Conservation (phyloP, 2,888 invertebrate genomes). For the Carabus problematicus region DNA sequence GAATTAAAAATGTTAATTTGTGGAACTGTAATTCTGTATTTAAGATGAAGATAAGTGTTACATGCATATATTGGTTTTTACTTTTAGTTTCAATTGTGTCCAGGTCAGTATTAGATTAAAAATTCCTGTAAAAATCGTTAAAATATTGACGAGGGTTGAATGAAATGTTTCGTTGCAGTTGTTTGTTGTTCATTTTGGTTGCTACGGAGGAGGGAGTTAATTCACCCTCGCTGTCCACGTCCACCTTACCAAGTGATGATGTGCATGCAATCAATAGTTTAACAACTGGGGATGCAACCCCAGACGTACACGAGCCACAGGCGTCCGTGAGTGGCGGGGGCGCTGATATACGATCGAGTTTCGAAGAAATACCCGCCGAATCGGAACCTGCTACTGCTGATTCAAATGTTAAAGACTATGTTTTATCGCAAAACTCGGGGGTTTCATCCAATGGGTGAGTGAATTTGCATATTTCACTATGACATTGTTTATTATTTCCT, state of each 20-base stretch:
- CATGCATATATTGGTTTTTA: slow-evolving; percentile 67
- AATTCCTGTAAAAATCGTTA: slow-evolving; percentile 46
- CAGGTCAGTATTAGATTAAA: slow-evolving; percentile 58
- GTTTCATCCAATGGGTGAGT: slow-evolving; percentile 64
- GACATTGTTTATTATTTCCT: too few relatives aligned
- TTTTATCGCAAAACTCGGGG: slow-evolving; percentile 64
- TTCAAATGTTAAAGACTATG: slow-evolving; percentile 57
- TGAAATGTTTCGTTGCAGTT: slow-evolving; percentile 59
- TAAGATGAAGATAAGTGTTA: slow-evolving; percentile 70
- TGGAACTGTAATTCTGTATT: slow-evolving; percentile 38
- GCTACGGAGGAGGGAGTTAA: slow-evolving; percentile 63
- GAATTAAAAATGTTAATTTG: slow-evolving; percentile 44
- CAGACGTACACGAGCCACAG: slow-evolving; percentile 36
- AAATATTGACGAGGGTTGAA: slow-evolving; percentile 33
- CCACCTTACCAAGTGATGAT: slow-evolving; percentile 45
- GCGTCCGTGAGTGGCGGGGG: slow-evolving; percentile 40
- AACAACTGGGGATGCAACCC: slow-evolving; percentile 44
- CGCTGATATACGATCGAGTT: slow-evolving; percentile 48
- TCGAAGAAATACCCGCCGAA: slow-evolving; percentile 46
- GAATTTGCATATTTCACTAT: background rate
- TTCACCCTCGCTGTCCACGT: slow-evolving; percentile 53
- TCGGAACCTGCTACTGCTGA: slow-evolving; percentile 52
- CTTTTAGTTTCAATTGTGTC: slow-evolving; percentile 67
- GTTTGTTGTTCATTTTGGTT: slow-evolving; percentile 66
- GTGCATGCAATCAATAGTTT: slow-evolving; percentile 42